Conservation (phyloP, 2,797 vertebrate species). For the Muraenolepis orangiensis region DNA sequence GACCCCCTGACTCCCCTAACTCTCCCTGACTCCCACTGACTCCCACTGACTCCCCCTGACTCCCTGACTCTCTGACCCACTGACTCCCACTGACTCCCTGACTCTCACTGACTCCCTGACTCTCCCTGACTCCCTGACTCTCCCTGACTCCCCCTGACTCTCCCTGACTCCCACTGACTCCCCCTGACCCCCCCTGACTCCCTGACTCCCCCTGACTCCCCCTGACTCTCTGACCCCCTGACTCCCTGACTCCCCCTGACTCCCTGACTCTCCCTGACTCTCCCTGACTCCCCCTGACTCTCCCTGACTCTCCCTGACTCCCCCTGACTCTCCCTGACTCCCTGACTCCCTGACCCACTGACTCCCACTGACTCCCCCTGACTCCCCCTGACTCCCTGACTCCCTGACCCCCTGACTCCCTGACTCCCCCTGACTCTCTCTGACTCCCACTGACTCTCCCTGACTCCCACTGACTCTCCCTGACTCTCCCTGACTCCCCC, state of each 20-base stretch:
- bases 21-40: no score
- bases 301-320: neutral
- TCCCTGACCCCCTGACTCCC: no score
- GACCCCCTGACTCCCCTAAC: no score
- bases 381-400: neutral
- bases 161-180: neutral
- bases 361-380: neutral
- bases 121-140: no score
- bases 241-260: neutral
- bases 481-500: neutral
- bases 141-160: neutral
- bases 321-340: neutral
- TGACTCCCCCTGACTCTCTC: neutral
- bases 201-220: neutral
- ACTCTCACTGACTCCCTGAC: no score
- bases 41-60: no score
- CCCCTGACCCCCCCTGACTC: no score
- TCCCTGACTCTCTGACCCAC: no score
- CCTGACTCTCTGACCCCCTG: neutral
- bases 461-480: neutral
- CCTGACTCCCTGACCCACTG: no score
- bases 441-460: neutral
- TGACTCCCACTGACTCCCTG: neutral
- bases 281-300: neutral
- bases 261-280: no score